These are phyloP conservation scores for Elaphurus davidianus DNA, from an alignment of 2,113 vertebrate genomes.

Conservation along the genomic window DNA sequence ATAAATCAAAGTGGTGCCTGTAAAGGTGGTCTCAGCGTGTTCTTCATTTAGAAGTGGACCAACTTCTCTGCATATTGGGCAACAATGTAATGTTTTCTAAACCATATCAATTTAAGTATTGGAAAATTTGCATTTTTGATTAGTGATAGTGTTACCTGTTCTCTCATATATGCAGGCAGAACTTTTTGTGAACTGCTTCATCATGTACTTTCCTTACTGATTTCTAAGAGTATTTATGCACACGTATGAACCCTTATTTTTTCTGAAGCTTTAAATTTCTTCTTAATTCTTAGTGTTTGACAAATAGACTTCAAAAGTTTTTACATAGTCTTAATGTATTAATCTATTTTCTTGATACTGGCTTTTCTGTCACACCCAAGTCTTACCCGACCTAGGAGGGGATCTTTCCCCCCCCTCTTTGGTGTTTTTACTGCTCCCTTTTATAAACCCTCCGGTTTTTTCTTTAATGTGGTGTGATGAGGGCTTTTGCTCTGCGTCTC, in stretches of 20 bases:
- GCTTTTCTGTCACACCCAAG: neutral
- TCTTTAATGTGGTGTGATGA: neutral
- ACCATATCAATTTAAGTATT: neutral
- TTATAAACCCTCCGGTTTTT: neutral
- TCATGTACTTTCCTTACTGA: neutral
- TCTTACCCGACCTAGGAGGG: neutral
- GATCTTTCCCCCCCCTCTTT: neutral
- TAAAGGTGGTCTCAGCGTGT: neutral
- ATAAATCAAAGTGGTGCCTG: neutral
- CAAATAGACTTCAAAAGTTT: neutral
- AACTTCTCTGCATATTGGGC: neutral
- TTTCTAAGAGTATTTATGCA: neutral
- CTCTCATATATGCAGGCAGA: neutral
- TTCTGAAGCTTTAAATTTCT: neutral
- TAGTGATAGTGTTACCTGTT: neutral
- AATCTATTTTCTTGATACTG: neutral
- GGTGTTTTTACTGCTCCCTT: neutral
- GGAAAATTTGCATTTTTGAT: conserved; percentile 1
- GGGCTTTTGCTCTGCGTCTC: neutral
- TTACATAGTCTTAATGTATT: neutral
- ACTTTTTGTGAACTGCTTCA: neutral
- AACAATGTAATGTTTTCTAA: neutral
- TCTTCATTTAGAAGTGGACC: neutral
- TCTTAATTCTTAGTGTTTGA: neutral
- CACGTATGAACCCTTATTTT: neutral